phyloP scores from a whole-genome alignment of 1,140 invertebrate species.

The Drosophila punjabiensis region DNA sequence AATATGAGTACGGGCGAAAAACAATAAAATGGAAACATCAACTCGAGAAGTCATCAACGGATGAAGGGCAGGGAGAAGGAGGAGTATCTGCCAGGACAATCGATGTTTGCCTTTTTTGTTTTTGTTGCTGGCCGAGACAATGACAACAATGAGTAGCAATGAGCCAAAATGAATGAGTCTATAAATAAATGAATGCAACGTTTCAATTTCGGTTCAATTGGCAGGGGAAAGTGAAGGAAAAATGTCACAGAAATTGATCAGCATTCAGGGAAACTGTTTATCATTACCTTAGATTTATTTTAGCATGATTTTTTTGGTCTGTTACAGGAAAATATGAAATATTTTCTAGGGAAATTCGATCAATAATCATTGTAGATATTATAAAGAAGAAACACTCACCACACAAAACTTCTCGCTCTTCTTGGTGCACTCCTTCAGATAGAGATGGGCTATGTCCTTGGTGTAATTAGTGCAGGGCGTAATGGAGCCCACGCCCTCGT shows the following conservation, averaged over 20 bases:
- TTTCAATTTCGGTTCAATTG: conserved; percentile 46
- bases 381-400: conserved; percentile 86
- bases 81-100: conserved; percentile 6
- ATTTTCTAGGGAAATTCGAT: background rate
- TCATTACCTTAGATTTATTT: background rate
- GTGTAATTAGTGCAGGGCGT: conserved; percentile 92
- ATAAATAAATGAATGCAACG: conserved; percentile 58
- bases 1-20: conserved; percentile 40
- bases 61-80: conserved; percentile 8
- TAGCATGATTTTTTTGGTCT: background rate
- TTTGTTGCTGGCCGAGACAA: conserved; percentile 25
- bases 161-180: conserved; percentile 55
- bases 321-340: background rate
- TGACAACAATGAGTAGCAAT: conserved; percentile 59
- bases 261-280: background rate
- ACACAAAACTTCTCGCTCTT: conserved; percentile 89
- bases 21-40: conserved; percentile 63
- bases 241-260: conserved; percentile 5
- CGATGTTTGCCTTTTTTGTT: conserved; percentile 24
- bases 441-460: conserved; percentile 87
- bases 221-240: background rate
- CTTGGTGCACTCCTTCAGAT: conserved; percentile 89
- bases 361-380: no score
- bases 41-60: conserved; percentile 56
- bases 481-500: conserved; percentile 92